phyloP scores from a whole-genome alignment of 2,888 invertebrate species.

The Therioaphis trifolii region DNA sequence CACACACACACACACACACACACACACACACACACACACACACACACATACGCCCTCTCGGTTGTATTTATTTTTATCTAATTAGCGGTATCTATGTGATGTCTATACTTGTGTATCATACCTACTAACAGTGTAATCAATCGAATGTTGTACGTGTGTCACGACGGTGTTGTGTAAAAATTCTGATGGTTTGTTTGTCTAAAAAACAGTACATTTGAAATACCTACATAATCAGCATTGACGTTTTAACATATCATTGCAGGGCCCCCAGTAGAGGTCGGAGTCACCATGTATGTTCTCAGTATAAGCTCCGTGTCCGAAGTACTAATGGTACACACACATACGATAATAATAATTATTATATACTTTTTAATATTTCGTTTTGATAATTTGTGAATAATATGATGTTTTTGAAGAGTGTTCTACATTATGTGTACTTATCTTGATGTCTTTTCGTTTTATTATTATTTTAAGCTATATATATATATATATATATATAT shows the following conservation, averaged over 20 bases:
- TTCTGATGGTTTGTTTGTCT: too few species aligned
- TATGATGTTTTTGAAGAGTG: constrained; percentile 53
- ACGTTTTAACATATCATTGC: constrained; percentile 66
- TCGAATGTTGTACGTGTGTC: too few species aligned
- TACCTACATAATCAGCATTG: constrained; percentile 21
- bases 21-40: too few species aligned
- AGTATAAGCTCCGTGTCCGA: constrained; percentile 75
- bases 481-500: not conserved
- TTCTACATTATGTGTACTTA: constrained; percentile 37
- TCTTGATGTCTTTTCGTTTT: constrained; percentile 49
- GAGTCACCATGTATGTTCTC: constrained; percentile 74
- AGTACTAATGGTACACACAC: constrained; percentile 72
- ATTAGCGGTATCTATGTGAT: too few species aligned
- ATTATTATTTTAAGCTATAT: constrained; percentile 6
- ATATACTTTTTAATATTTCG: constrained; percentile 23
- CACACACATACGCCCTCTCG: too few species aligned
- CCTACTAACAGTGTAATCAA: too few species aligned
- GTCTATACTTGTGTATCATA: too few species aligned
- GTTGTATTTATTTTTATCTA: too few species aligned
- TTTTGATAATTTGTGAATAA: not conserved
- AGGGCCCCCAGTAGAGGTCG: constrained; percentile 73
- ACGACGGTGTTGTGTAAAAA: too few species aligned
- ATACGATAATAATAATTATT: constrained; percentile 6
- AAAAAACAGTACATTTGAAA: not conserved
- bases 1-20: too few species aligned